Base-by-base conservation (phyloP, 2,797 vertebrate species). In the Natrix natrix region DNA sequence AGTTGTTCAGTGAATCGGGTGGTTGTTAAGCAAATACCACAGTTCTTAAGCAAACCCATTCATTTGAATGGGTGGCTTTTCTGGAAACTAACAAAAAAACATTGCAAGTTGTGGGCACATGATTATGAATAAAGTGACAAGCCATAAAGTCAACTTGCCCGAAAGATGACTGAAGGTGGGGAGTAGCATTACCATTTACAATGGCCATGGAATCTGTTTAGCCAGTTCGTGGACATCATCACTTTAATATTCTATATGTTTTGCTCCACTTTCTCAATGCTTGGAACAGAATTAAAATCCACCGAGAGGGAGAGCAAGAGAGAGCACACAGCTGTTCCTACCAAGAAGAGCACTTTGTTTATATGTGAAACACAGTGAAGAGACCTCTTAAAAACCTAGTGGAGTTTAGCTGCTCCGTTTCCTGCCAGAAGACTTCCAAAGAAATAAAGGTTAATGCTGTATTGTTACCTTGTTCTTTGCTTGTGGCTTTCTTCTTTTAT, bases 401-500 rank as follows among this genome's bases (percentile, higher is more conserved):
- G 28, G 54, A 78, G 59, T 91, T 94, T 94, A 90, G 91, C 63
- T 87, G 17, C 60, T 69, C 88, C 93, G 7, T 0, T 87, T 69
- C 43, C 89, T 92, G 43, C 55, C 0, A 10, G 54, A 94, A 57
- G 90, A 26, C 13, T 69, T 89, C 78, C 37, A 63, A 92, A 87
- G 37, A 59, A 90, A 86, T 8, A 37, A 91, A 93, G 52, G 91
- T 59, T 43, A 91, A 55, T 66, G 54, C 69, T 90, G 11, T 93
- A 59, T 91, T 63, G 92, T 88, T 66, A 86, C 55, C 78, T 92
- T 16, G 88, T 93, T 94, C 91, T 94, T 91, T 89, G 86, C 52
- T 61, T 91, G 20, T 52, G 74, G 55, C 74, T 78, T 87, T 91
- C 54, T 26, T 61, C 17, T 48, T 93, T 91, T 91, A 87, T 78